Percentiles rank a stretch among this genome's conserved stretches.
phyloP scores from a whole-genome alignment of 2,888 invertebrate genomes.

The Hypercompe scribonia region DNA sequence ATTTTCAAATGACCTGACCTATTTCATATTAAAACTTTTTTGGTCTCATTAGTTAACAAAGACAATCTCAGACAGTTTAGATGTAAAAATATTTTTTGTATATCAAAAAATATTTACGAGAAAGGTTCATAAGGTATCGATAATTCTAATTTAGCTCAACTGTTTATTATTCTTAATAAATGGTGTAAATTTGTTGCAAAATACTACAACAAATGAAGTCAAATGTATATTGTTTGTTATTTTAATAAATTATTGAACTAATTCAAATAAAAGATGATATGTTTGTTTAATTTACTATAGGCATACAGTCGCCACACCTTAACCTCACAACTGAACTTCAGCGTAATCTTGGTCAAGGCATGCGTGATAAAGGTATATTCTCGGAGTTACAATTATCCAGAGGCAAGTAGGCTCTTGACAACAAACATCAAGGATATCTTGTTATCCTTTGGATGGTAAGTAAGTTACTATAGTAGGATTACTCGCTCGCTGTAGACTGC shows the following conservation, averaged over 20 bases:
- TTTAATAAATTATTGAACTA: conserved; percentile 3
- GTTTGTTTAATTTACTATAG: background rate
- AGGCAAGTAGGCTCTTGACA: conserved; percentile 19
- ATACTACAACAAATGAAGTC: background rate
- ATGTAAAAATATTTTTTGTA: no score
- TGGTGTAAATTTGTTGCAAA: background rate
- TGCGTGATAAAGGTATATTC: conserved; percentile 16
- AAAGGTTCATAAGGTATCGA: background rate
- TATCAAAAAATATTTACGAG: background rate
- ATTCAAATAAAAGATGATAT: background rate
- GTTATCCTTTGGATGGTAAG: conserved; percentile 9
- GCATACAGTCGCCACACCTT: conserved; percentile 4
- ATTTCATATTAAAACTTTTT: background rate
- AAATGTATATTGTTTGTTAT: background rate
- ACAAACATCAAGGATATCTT: conserved; percentile 34
- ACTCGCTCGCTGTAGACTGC: background rate
- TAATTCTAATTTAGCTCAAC: background rate
- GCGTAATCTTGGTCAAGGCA: conserved; percentile 39
- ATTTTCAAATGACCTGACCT: background rate
- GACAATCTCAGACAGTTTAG: no score
- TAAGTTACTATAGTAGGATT: background rate
- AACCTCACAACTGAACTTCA: conserved; percentile 18
- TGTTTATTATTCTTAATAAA: background rate
- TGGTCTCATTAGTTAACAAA: no score
- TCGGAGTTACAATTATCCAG: conserved; percentile 24